Base-by-base conservation (phyloP, 1,140 invertebrate genomes). In the Stegodyphus mimosarum region DNA sequence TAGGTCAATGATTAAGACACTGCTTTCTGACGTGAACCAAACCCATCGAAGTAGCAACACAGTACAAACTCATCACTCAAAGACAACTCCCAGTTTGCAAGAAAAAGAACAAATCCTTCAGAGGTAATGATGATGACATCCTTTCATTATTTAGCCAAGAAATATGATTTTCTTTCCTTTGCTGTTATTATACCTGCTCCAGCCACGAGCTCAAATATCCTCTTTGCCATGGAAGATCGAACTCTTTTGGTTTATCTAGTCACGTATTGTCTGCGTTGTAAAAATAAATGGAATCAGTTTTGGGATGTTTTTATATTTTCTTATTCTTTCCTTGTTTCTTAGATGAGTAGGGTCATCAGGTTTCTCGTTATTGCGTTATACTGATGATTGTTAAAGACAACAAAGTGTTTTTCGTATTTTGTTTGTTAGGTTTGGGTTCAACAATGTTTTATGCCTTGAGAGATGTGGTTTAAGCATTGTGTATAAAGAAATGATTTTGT, bases 241-340 rank as follows among this genome's bases (percentile, higher is more conserved):
- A 15, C 55, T 60, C 33, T 60, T 15, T 60, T 11, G 55, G 9
- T 60, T 60, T 60, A 60, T 60, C 55, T 11, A 15, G 55, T 60
- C 55, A 60, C 55, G 55, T 60, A 11, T 15, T 15, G 9, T 5
- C 55, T 60, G 55, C 9, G 55, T 15, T 60, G 55, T 60, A 60
- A 60, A 60, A 60, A 60, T 60, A 60, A 60, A 60, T 60, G 55
- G 55, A 60, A 60, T 60, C 55, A 60, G 55, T 60, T 60, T 60
- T 60, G 9, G 55, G 9, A 15, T 60, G 9, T 15, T 60, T 11
- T 60, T 60, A 11, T 60, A 11, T 11, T 60, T 11, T 15, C 15
- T 60, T 60, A 60, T 60, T 60, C 15, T 60, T 60, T 4, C 9
- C 15, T 9, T 60, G 9, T 60, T 60, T 15, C 9, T 60, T 11